phyloP scores from a whole-genome alignment of 2,888 invertebrate species.

The Hydropsyche betteni region DNA sequence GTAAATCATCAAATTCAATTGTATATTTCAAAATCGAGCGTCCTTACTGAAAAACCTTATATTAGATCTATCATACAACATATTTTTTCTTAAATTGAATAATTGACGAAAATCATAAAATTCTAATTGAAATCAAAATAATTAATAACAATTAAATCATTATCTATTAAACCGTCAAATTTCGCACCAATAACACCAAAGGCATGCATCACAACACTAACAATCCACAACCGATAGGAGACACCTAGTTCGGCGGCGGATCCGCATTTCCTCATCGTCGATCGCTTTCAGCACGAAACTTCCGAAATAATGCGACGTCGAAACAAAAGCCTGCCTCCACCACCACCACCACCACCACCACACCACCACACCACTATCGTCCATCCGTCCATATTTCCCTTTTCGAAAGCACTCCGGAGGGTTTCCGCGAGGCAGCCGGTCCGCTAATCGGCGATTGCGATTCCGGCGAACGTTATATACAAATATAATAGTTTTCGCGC shows the following conservation, averaged over 20 bases:
- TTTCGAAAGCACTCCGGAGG: neutral
- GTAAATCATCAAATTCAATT: no score
- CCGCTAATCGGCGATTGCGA: constrained; percentile 47
- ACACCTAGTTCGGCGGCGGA: neutral
- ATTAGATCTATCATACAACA: no score
- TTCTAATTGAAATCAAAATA: no score
- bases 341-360: neutral
- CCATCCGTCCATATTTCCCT: neutral
- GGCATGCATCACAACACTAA: no score
- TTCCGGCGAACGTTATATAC: neutral
- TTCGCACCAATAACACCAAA: no score
- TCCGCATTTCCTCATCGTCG: neutral
- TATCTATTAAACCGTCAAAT: no score
- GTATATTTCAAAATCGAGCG: no score
- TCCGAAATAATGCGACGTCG: constrained; percentile 17
- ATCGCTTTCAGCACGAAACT: constrained; percentile 22
- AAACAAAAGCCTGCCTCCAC: neutral
- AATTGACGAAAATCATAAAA: no score
- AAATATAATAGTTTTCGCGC: constrained; percentile 16
- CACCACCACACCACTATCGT: neutral
- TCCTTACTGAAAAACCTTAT: no score
- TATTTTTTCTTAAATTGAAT: no score
- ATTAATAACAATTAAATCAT: no score
- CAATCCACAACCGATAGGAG: no score
- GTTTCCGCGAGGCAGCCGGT: constrained; percentile 1